Evolutionary conservation across 2,888 invertebrate genomes (phyloP).

Genomic region (Scaptomyza parva): DNA sequence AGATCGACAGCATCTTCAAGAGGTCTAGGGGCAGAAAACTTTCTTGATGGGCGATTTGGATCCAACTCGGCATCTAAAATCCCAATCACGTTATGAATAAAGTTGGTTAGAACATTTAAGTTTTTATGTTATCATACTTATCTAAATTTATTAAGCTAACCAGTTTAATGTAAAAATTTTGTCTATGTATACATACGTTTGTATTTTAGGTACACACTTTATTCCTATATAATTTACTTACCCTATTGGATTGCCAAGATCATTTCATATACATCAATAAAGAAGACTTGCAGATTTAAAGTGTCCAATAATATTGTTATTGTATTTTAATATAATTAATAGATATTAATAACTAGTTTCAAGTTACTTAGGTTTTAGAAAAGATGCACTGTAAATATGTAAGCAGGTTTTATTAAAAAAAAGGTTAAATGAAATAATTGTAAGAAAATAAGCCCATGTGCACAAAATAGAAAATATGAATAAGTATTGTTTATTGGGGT

Average conservation of each 20-base stretch:
- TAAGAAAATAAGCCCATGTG: background rate
- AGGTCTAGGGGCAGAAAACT: slow-evolving; percentile 87
- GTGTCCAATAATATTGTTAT: slow-evolving; percentile 64
- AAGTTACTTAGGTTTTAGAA: slow-evolving; percentile 16
- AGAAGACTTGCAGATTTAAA: slow-evolving; percentile 66
- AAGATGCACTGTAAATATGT: background rate
- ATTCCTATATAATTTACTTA: slow-evolving; percentile 51
- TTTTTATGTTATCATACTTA: slow-evolving; percentile 10
- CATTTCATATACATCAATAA: slow-evolving; percentile 50
- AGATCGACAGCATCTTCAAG: slow-evolving; percentile 87
- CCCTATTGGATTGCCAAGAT: slow-evolving; percentile 32
- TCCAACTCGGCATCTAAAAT: slow-evolving; percentile 87
- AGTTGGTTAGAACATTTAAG: background rate
- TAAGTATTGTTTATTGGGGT: background rate
- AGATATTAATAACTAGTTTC: slow-evolving; percentile 5
- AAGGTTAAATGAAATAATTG: slow-evolving; percentile 9
- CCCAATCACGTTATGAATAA: slow-evolving; percentile 22
- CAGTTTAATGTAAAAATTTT: background rate
- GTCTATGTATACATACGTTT: slow-evolving; percentile 23
- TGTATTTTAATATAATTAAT: slow-evolving; percentile 37
- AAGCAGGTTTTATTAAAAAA: slow-evolving; percentile 6
- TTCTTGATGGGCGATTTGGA: slow-evolving; percentile 89
- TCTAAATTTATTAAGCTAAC: slow-evolving; percentile 8
- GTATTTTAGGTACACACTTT: slow-evolving; percentile 18
- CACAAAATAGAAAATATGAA: background rate